These are phyloP conservation scores for Orthonyx spaldingii DNA, from an alignment of 2,113 vertebrate species.

Conservation along the genomic window DNA sequence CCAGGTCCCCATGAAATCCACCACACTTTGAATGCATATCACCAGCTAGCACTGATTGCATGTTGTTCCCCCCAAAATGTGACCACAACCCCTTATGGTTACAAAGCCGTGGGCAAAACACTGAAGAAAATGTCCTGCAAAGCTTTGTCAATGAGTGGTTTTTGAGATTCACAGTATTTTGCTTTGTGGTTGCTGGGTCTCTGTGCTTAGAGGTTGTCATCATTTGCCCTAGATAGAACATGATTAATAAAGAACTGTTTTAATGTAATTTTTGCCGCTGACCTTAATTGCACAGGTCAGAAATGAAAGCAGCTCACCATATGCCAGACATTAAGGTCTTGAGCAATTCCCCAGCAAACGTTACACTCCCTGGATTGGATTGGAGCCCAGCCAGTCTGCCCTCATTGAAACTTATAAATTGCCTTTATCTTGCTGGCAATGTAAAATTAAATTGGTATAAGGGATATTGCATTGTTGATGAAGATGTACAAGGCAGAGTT, in stretches of 20 bases:
- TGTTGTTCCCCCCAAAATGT: not conserved
- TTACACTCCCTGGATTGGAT: conserved; percentile 50
- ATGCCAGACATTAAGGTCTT: conserved; percentile 59
- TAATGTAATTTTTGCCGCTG: conserved; percentile 57
- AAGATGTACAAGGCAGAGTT: conserved; percentile 61
- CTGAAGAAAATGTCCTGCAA: not conserved
- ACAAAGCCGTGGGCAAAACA: not conserved
- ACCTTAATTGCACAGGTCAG: conserved; percentile 64
- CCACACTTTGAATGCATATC: not conserved
- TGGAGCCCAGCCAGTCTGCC: conserved; percentile 47
- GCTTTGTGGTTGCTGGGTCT: not conserved
- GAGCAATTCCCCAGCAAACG: conserved; percentile 54
- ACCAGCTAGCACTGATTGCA: not conserved
- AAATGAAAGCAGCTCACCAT: conserved; percentile 60
- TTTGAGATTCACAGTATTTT: not conserved
- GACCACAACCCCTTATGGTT: not conserved
- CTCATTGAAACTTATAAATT: conserved; percentile 65
- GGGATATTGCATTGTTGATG: conserved; percentile 61
- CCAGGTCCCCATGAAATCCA: not conserved
- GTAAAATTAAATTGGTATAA: conserved; percentile 60
- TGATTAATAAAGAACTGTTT: conserved; percentile 61
- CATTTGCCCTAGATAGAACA: conserved; percentile 36
- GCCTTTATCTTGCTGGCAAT: conserved; percentile 62
- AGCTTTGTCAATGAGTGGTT: not conserved
- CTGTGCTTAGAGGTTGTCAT: conserved; percentile 34